Percentiles rank a stretch among this genome's conserved stretches.
Conservation (phyloP, 2,113 vertebrate genomes). For the Telmatochromis sp. region DNA sequence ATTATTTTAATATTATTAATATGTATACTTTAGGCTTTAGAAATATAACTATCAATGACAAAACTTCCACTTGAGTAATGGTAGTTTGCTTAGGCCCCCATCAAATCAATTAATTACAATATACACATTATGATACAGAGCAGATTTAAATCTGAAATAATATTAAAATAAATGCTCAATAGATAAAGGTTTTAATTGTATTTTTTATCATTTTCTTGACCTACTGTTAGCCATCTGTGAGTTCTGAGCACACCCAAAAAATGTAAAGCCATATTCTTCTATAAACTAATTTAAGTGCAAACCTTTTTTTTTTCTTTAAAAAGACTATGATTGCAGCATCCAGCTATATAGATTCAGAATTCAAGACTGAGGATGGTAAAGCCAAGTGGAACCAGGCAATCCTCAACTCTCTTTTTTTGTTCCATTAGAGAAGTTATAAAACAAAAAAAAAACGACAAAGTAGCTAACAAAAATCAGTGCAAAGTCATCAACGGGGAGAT, state of each 20-base stretch:
- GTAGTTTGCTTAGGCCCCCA: constrained; percentile 73
- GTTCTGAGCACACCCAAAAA: constrained; percentile 70
- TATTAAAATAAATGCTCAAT: constrained; percentile 94
- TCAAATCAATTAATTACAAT: constrained; percentile 76
- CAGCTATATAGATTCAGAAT: constrained; percentile 81
- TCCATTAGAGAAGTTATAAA: constrained; percentile 67
- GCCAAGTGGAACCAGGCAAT: constrained; percentile 74
- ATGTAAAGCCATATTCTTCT: constrained; percentile 82
- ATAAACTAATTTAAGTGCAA: constrained; percentile 92
- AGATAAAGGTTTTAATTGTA: constrained; percentile 79
- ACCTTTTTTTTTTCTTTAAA: constrained; percentile 70
- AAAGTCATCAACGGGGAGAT: constrained; percentile 77
- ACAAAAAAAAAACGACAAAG: constrained; percentile 56
- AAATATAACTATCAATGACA: constrained; percentile 88
- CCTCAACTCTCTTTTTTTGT: constrained; percentile 60
- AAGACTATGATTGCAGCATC: constrained; percentile 84
- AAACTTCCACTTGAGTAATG: constrained; percentile 80
- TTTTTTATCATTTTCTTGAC: constrained; percentile 66
- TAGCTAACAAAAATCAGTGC: constrained; percentile 81
- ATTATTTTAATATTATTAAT: constrained; percentile 87
- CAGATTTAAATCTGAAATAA: constrained; percentile 79
- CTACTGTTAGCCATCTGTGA: constrained; percentile 73
- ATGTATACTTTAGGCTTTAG: constrained; percentile 85
- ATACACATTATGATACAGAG: constrained; percentile 85
- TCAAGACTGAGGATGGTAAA: constrained; percentile 76